A percentile compares a stretch with the other conserved stretches of the same genome.
Evolutionary conservation across 2,888 invertebrate species (phyloP).

Genomic region (Campoplex capitator): DNA sequence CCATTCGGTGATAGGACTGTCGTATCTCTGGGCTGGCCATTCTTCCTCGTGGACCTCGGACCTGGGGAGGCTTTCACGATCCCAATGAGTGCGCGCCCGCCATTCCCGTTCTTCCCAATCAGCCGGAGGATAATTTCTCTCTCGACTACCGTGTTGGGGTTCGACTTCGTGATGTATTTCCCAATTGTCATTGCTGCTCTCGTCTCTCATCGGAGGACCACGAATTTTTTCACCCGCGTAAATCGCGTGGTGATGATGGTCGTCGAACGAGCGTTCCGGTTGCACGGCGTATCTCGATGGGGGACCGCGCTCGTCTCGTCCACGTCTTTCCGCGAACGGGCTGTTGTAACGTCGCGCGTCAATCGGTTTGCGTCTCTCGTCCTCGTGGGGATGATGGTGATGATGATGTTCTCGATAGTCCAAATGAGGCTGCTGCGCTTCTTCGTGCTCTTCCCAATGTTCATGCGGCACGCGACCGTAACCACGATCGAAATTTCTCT

Average conservation of each 20-base stretch:
- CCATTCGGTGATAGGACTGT: constrained; percentile 82
- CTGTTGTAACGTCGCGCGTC: constrained; percentile 83
- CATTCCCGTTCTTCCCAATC: constrained; percentile 84
- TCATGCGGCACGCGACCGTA: constrained; percentile 78
- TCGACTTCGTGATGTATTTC: constrained; percentile 82
- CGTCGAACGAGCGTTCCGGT: constrained; percentile 74
- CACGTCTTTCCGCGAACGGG: constrained; percentile 84
- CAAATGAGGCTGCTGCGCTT: constrained; percentile 74
- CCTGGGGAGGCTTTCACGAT: constrained; percentile 82
- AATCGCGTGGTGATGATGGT: constrained; percentile 78
- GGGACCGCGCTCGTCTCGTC: constrained; percentile 83
- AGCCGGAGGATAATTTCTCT: constrained; percentile 75
- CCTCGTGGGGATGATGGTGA: constrained; percentile 75
- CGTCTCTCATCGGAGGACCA: constrained; percentile 77
- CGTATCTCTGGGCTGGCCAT: constrained; percentile 80
- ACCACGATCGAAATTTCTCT: constrained; percentile 79
- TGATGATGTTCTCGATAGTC: constrained; percentile 78
- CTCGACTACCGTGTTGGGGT: constrained; percentile 74
- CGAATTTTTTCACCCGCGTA: constrained; percentile 79
- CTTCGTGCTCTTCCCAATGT: constrained; percentile 82
- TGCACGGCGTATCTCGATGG: constrained; percentile 78
- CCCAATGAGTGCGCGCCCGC: constrained; percentile 81
- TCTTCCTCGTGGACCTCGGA: constrained; percentile 83
- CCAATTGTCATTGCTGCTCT: constrained; percentile 81
- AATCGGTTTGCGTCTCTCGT: constrained; percentile 78